Conservation (phyloP, 2,888 invertebrate genomes). For the Ferdinandea cuprea region DNA sequence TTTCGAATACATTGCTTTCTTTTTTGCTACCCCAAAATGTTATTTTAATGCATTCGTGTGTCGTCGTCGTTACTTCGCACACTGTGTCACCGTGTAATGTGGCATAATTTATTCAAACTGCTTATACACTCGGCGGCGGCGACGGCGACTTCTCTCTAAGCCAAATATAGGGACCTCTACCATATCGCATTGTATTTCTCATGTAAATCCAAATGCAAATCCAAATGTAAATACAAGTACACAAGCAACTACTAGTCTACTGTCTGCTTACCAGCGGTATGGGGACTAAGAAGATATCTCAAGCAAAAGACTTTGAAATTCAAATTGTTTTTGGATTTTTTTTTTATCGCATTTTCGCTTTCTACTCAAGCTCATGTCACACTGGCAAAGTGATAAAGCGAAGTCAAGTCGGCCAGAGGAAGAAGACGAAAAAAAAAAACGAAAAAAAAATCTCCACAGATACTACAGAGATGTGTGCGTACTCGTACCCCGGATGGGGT, state of each 20-base stretch:
- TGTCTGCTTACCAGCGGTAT: neutral
- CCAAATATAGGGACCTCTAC: constrained; percentile 40
- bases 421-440: neutral
- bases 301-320: constrained; percentile 62
- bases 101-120: constrained; percentile 66
- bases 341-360: constrained; percentile 1
- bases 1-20: too few relatives aligned
- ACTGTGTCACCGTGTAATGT: constrained; percentile 56
- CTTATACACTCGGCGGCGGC: too few relatives aligned
- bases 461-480: too few relatives aligned
- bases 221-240: constrained; percentile 13
- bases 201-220: constrained; percentile 69
- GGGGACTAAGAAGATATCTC: neutral
- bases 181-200: constrained; percentile 45
- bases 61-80: constrained; percentile 17
- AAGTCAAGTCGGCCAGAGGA: constrained; percentile 43
- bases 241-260: constrained; percentile 1
- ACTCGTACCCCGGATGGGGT: too few relatives aligned
- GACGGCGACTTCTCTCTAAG: neutral
- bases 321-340: constrained; percentile 47
- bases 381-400: constrained; percentile 15
- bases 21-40: too few relatives aligned
- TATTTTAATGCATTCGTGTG: neutral
- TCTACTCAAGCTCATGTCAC: constrained; percentile 34
- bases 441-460: constrained; percentile 16